Base-by-base conservation (phyloP, 2,797 vertebrate species). In the Gouania willdenowi region DNA sequence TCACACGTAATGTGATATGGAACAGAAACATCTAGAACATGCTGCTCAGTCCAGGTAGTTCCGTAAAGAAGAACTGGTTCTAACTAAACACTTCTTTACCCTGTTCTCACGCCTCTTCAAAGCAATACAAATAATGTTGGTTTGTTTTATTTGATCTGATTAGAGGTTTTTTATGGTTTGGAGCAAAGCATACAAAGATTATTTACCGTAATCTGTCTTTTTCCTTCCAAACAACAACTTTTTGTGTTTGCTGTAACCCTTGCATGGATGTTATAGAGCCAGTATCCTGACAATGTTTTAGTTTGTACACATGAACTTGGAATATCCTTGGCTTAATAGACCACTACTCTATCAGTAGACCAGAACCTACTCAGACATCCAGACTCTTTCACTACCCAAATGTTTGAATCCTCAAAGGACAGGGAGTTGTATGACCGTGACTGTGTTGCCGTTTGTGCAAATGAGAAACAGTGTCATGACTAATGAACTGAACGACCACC, bases 401-500 rank as follows among this genome's bases (percentile, higher is more conserved):
- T 41, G 13, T 15, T 41, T 21, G 2, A 3, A 14, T 26, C 46
- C 33, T 66, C 60, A 68, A 69, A 31, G 50, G 32, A 53, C 57
- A 48, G 40, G 57, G 41, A 60, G 49, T 39, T 64, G 77, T 8
- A 24, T 42, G 53, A 75, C 54, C 37, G 52, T 61, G 54, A 72
- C 40, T 63, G 49, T 58, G 51, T 71, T 79, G 54, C 56, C 60
- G 47, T 65, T 72, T 81, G 69, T 81, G 82, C 79, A 80, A 77
- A 85, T 84, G 82, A 75, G 71, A 79, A 68, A 79, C 72, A 80
- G 76, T 79, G 76, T 81, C 75, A 74, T 68, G 56, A 59, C 54
- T 56, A 57, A 71, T 71, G 71, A 58, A 67, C 59, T 75, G 54
- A 57, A 56, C 44, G 35, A 52, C 59, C 38, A 51, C 77, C 69